phyloP scores from a whole-genome alignment of 2,797 vertebrate species.

The Kryptopterus vitreolus region DNA sequence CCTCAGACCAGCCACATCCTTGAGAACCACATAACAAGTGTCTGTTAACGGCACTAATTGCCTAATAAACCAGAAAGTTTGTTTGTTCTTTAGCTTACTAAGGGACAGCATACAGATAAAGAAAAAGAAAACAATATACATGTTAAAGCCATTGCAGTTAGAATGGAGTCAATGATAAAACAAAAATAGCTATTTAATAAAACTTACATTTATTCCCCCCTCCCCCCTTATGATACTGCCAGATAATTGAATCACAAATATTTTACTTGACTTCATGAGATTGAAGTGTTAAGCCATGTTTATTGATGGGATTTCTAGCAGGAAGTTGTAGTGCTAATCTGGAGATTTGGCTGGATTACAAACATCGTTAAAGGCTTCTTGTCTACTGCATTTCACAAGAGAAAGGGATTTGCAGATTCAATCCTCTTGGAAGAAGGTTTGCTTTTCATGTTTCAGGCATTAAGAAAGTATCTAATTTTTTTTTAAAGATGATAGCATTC shows the following conservation, averaged over 20 bases:
- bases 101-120: background rate
- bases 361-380: conserved; percentile 14
- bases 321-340: conserved; percentile 41
- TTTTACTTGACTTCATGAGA: background rate
- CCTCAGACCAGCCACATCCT: conserved; percentile 6
- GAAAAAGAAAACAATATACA: background rate
- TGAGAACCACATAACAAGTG: conserved; percentile 5
- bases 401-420: background rate
- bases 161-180: too few species aligned
- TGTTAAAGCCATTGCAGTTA: background rate
- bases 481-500: background rate
- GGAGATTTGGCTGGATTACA: background rate
- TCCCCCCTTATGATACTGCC: background rate
- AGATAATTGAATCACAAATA: background rate
- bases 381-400: conserved; percentile 12
- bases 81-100: background rate
- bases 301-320: conserved; percentile 30
- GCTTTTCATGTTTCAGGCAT: background rate
- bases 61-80: conserved; percentile 15
- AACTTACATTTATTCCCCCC: background rate
- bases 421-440: background rate
- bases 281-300: conserved; percentile 14
- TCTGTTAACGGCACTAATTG: conserved; percentile 22
- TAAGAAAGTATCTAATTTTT: background rate
- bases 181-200: too few species aligned